Evolutionary conservation across 2,113 vertebrate species (phyloP).

Genomic region (Heterotis niloticus): DNA sequence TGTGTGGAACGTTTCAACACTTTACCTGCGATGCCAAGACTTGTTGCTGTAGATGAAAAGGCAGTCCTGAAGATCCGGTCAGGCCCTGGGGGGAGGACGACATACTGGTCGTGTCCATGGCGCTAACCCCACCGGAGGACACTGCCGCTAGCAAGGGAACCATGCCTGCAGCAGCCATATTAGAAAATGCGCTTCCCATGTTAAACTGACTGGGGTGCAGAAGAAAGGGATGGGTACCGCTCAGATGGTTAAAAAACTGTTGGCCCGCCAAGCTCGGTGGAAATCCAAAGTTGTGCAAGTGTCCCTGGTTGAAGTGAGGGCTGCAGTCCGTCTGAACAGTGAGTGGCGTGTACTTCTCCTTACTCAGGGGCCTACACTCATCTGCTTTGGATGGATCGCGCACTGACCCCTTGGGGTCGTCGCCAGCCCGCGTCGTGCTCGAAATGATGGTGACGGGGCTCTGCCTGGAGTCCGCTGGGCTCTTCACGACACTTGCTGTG

Average conservation of each 20-base stretch:
- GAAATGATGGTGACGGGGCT: conserved; percentile 88
- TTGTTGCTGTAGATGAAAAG: conserved; percentile 95
- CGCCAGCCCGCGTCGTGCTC: conserved; percentile 77
- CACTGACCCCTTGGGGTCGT: conserved; percentile 78
- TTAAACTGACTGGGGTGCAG: conserved; percentile 92
- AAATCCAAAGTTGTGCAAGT: conserved; percentile 87
- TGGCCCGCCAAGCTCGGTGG: conserved; percentile 81
- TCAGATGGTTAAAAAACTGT: conserved; percentile 88
- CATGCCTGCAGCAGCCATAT: conserved; percentile 89
- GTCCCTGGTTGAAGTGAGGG: conserved; percentile 76
- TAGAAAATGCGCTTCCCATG: conserved; percentile 90
- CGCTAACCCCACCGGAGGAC: conserved; percentile 78
- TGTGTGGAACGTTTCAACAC: background rate
- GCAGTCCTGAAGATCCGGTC: conserved; percentile 74
- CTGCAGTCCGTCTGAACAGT: conserved; percentile 83
- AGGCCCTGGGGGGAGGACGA: conserved; percentile 82
- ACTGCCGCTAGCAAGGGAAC: conserved; percentile 87
- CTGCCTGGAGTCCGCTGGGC: conserved; percentile 81
- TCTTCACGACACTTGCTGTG: conserved; percentile 71
- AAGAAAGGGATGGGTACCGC: conserved; percentile 85
- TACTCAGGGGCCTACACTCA: conserved; percentile 73
- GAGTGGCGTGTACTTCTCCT: conserved; percentile 80
- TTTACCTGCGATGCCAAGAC: conserved; percentile 95
- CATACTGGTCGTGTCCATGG: conserved; percentile 79
- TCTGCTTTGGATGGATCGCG: conserved; percentile 75